phyloP scores from a whole-genome alignment of 2,888 invertebrate genomes.

The Lagria hirta region DNA sequence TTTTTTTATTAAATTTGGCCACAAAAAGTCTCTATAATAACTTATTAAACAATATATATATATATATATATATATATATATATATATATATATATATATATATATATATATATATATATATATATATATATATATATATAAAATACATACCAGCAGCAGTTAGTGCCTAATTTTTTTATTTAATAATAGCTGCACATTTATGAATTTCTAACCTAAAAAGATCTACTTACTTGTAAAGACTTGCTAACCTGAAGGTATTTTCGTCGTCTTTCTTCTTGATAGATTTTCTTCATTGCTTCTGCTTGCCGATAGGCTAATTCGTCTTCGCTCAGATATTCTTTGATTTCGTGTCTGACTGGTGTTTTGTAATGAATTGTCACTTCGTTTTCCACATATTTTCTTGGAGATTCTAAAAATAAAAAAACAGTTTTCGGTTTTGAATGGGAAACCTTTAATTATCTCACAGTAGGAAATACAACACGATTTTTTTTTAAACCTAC shows the following conservation, averaged over 20 bases:
- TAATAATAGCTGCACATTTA: slow-evolving; percentile 6
- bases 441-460: too few relatives aligned
- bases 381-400: slow-evolving; percentile 88
- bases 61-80: too few relatives aligned
- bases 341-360: slow-evolving; percentile 83
- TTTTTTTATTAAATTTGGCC: too few relatives aligned
- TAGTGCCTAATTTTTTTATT: too few relatives aligned
- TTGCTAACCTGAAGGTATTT: slow-evolving; percentile 79
- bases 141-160: slow-evolving; percentile 30
- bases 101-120: too few relatives aligned
- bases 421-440: slow-evolving; percentile 1
- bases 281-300: slow-evolving; percentile 86
- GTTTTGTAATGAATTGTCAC: slow-evolving; percentile 93
- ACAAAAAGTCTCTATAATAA: too few relatives aligned
- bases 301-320: slow-evolving; percentile 86
- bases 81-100: too few relatives aligned
- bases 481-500: too few relatives aligned
- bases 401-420: slow-evolving; percentile 71
- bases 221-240: slow-evolving; percentile 41
- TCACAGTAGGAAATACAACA: too few relatives aligned
- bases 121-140: slow-evolving; percentile 25
- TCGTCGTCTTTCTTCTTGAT: slow-evolving; percentile 84
- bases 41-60: too few relatives aligned
- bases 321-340: slow-evolving; percentile 84
- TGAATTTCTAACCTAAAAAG: slow-evolving; percentile 5